phyloP scores from a whole-genome alignment of 2,113 vertebrate genomes.

The Rhea americana region DNA sequence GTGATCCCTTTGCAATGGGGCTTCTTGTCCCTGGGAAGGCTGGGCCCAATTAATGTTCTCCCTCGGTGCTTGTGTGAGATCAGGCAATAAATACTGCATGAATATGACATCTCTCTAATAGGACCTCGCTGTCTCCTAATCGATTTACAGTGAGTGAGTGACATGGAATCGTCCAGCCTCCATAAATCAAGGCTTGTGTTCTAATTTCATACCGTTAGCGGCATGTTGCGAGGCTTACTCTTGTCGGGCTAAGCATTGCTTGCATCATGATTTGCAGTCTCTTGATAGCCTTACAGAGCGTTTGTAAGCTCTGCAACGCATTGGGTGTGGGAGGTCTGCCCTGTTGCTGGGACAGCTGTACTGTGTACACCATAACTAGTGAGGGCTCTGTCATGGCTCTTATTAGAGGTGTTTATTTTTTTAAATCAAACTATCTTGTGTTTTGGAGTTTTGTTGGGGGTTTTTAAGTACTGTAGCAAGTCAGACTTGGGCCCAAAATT shows the following conservation, averaged over 20 bases:
- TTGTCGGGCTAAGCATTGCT: neutral
- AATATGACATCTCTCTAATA: neutral
- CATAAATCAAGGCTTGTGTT: slow-evolving; percentile 4
- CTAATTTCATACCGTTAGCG: neutral
- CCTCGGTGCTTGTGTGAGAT: neutral
- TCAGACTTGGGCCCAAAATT: neutral
- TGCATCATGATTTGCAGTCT: neutral
- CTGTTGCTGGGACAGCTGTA: neutral
- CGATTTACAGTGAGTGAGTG: slow-evolving; percentile 25
- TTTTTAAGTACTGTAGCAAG: neutral
- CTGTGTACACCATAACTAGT: neutral
- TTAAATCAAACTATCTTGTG: neutral
- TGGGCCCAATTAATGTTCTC: neutral
- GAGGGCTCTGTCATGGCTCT: neutral
- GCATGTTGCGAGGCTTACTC: neutral
- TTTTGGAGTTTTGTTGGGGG: neutral
- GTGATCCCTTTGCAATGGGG: neutral
- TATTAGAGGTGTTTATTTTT: neutral
- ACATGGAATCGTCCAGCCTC: neutral
- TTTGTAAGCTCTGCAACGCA: neutral
- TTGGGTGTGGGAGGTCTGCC: neutral
- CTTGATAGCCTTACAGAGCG: neutral
- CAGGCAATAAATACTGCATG: neutral
- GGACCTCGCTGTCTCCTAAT: slow-evolving; percentile 17
- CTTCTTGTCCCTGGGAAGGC: neutral